A percentile compares a stretch with the other conserved stretches of the same genome.
Conservation (phyloP, 2,888 invertebrate species). For the Serrognathus titanus region DNA sequence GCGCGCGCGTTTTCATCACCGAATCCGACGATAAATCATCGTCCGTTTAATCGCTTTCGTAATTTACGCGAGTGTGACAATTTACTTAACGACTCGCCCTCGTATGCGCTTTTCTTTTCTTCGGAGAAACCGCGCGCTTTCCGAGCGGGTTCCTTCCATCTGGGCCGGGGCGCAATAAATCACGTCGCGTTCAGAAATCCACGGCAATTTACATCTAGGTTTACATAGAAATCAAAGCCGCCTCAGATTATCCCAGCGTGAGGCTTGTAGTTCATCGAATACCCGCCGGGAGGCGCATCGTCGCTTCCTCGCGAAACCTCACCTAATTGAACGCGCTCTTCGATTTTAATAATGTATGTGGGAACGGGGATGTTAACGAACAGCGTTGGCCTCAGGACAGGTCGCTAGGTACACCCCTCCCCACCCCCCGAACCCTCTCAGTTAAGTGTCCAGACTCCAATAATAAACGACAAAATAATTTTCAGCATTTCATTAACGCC, state of each 20-base stretch:
- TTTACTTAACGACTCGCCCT: too few species aligned
- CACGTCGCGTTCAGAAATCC: constrained; percentile 8
- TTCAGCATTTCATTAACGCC: too few species aligned
- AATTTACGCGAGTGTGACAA: too few species aligned
- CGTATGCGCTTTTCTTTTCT: too few species aligned
- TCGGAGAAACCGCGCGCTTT: too few species aligned
- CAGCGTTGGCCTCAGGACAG: too few species aligned
- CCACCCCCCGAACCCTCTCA: too few species aligned
- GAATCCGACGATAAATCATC: too few species aligned
- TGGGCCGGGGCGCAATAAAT: background rate
- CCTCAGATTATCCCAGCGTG: constrained; percentile 25
- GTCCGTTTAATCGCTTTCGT: too few species aligned
- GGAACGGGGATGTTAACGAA: constrained; percentile 8
- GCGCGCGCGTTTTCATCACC: background rate
- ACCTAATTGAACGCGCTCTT: background rate
- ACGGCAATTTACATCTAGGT: constrained; percentile 20
- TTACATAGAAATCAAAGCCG: constrained; percentile 27
- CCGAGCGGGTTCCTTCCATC: background rate
- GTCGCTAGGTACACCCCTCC: too few species aligned
- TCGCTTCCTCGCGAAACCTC: constrained; percentile 12
- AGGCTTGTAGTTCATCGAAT: constrained; percentile 28
- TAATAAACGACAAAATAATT: too few species aligned
- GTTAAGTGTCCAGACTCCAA: too few species aligned
- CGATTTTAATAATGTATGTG: constrained; percentile 14
- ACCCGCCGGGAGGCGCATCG: constrained; percentile 25